Evolutionary conservation across 2,888 invertebrate genomes (phyloP).

Genomic region (Apotomis capreana): DNA sequence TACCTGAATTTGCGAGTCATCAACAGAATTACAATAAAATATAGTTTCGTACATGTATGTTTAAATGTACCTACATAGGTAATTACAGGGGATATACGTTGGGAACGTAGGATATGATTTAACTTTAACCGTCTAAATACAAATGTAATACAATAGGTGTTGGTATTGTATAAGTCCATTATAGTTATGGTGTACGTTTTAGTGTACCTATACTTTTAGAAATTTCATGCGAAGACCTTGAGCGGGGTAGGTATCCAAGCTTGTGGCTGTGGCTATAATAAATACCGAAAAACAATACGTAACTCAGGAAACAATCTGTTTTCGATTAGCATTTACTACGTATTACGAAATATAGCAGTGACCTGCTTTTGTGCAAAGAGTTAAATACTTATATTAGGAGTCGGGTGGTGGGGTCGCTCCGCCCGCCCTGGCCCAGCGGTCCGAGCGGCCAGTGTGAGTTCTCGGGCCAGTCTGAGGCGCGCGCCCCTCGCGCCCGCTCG

Average conservation of each 20-base stretch:
- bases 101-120: too few relatives aligned
- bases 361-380: slow-evolving; percentile 71
- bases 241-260: not conserved
- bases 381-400: slow-evolving; percentile 65
- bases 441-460: slow-evolving; percentile 47
- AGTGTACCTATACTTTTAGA: not conserved
- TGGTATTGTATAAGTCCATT: too few relatives aligned
- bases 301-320: slow-evolving; percentile 15
- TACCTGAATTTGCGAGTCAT: not conserved
- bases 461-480: slow-evolving; percentile 72
- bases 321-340: slow-evolving; percentile 43
- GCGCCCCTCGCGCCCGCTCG: slow-evolving; percentile 80
- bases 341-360: slow-evolving; percentile 59
- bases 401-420: slow-evolving; percentile 57
- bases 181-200: not conserved
- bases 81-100: too few relatives aligned
- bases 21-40: not conserved
- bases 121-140: too few relatives aligned
- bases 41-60: too few relatives aligned
- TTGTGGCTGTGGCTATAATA: not conserved
- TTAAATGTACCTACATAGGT: too few relatives aligned
- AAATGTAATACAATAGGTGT: too few relatives aligned
- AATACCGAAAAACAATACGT: slow-evolving; percentile 13
- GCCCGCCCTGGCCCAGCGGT: slow-evolving; percentile 49
- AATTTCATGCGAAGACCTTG: too few relatives aligned